Evolutionary conservation across 2,888 invertebrate genomes (phyloP), one percentile per base, ranked within the genome.

Genomic region (Emmelina monodactyla): DNA sequence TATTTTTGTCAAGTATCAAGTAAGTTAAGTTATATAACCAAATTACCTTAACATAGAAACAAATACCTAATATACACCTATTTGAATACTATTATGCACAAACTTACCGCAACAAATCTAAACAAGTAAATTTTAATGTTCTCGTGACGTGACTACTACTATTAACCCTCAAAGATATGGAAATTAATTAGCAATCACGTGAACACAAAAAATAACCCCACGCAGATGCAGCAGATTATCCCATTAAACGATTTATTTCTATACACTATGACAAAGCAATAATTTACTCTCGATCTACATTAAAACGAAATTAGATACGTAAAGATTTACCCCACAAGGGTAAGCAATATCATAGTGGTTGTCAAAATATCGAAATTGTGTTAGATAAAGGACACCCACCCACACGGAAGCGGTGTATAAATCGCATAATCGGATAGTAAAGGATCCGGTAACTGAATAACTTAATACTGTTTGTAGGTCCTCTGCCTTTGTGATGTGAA

Each of bases 241-340:
- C 59, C 61, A 68, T 66, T 66, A 64, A 49, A 65, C 49, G 58
- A 55, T 59, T 62, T 58, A 64, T 66, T 71, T 67, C 65, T 60
- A 63, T 62, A 64, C 55, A 48, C 57, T 68, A 72, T 73, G 73
- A 76, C 69, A 69, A 50, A 59, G 73, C 75, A 69, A 62, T 76
- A 76, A 76, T 76, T 68, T 64, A 70, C 69, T 72, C 71, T 73
- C 70, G 67, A 62, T 67, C 68, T 62, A 72, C 63, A 75, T 69
- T 71, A 70, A 70, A 73, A 71, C 68, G 55, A 69, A 71, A 70
- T 72, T 70, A 70, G 65, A 62, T 50, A 50, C 56, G 61, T 49
- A 19, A 63, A 61, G 64, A 67, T 65, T 61, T n/a, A n/a, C n/a
- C n/a, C n/a, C n/a, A n/a, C 41, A 40, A 39, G 40, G 22, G 58